A percentile compares a stretch with the other conserved stretches of the same genome.
phyloP scores from a whole-genome alignment of 2,888 invertebrate species.

The Alloplasta piceator region DNA sequence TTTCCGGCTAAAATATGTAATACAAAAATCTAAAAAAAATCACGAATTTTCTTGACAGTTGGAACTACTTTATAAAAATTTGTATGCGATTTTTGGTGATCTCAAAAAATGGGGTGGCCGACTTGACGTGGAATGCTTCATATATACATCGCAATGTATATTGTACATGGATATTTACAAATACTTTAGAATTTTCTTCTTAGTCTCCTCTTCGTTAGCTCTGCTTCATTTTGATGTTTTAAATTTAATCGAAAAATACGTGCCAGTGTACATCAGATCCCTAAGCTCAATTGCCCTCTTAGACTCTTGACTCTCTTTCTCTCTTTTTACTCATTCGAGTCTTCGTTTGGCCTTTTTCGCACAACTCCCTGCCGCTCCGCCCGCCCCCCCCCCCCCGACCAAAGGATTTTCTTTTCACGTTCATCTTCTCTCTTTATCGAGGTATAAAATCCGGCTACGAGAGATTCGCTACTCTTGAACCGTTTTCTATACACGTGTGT shows the following conservation, averaged over 20 bases:
- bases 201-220: constrained; percentile 51
- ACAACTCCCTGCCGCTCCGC: constrained; percentile 9
- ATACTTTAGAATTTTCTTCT: constrained; percentile 39
- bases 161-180: too few species aligned
- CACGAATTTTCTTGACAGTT: too few species aligned
- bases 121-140: too few species aligned
- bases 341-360: constrained; percentile 50
- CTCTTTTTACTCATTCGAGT: constrained; percentile 11
- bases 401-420: constrained; percentile 61
- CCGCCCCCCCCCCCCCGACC: constrained; percentile 8
- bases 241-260: constrained; percentile 65
- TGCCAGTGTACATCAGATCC: constrained; percentile 53
- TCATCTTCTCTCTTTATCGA: constrained; percentile 15
- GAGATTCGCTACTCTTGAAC: constrained; percentile 38
- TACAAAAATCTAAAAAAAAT: too few species aligned
- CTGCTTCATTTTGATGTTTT: constrained; percentile 62
- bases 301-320: constrained; percentile 41
- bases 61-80: too few species aligned
- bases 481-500: neutral
- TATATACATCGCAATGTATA: too few species aligned
- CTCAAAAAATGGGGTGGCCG: too few species aligned
- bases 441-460: constrained; percentile 32
- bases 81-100: too few species aligned
- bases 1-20: too few species aligned
- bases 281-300: constrained; percentile 52